Base-by-base conservation (phyloP, 2,797 vertebrate species). In the Malurus leucopterus region DNA sequence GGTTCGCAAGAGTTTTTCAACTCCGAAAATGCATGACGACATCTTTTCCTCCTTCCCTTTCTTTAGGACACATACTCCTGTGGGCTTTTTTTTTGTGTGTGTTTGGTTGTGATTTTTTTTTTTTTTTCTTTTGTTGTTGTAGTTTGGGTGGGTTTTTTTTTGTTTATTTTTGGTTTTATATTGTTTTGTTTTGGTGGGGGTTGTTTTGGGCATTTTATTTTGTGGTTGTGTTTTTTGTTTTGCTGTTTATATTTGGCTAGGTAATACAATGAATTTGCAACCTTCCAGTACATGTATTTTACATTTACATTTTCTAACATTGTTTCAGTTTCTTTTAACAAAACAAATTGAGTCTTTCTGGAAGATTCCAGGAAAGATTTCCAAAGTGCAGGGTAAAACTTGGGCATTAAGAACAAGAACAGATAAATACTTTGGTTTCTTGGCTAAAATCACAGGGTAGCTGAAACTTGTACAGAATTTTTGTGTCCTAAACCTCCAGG, bases 21-120 rank as follows among this genome's bases (percentile, higher is more conserved):
- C 27, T 50, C 9, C 20, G 38, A n/a, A 90, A 71, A 15, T 41
- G 2, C 15, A 23, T 50, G 12, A n/a, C 57, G 17, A 6, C 17
- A 4, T 46, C 14, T 57, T 12, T 54, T 71, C 30, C 5, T 67
- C 15, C 4, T 14, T 75, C 10, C 17, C 6, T 21, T 61, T 67
- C 21, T 55, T 61, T 65, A 63, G 30, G 36, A 14, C 18, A 8
- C 0, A 0, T 49, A 20, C 10, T 36, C 27, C n/a, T 82, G 7
- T 65, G 18, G 5, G 36, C 36, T 29, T 77, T 32, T 59, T 36
- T 36, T 36, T 11, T 36, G 36, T 36, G 36, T 36, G 36, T 36
- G 36, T 36, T 36, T 44, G 13, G 32, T 29, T 34, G 29, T 20
- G 21, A 36, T 50, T 50, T 9, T 50, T 50, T 50, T 50, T 50